Conservation (phyloP, 2,888 invertebrate genomes). For the Hypena proboscidalis region DNA sequence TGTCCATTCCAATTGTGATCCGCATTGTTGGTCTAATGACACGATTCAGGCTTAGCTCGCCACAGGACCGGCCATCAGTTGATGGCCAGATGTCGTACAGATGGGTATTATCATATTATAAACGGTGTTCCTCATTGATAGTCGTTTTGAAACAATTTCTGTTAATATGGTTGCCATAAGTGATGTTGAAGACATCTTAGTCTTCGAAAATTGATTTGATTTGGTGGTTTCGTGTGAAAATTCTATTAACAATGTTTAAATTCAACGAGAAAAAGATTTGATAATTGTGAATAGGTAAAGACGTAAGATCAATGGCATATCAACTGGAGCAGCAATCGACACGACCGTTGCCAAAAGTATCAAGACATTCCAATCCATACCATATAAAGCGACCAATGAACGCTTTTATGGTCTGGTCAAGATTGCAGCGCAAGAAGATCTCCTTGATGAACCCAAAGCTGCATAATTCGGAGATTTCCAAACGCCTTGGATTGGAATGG, state of each 20-base stretch:
- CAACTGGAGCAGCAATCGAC: conserved; percentile 54
- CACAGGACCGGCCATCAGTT: conserved; percentile 73
- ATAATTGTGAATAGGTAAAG: conserved; percentile 24
- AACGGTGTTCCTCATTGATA: conserved; percentile 10
- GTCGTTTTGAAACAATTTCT: conserved; percentile 11
- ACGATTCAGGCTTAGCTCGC: conserved; percentile 74
- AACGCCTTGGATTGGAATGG: conserved; percentile 94
- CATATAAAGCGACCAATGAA: conserved; percentile 99
- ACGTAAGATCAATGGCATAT: conserved; percentile 62
- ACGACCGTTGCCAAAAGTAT: conserved; percentile 62
- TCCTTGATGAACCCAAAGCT: conserved; percentile 93
- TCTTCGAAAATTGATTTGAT: neutral
- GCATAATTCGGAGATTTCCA: conserved; percentile 92
- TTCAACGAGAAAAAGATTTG: neutral
- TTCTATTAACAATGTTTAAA: neutral
- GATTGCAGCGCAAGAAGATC: conserved; percentile 94
- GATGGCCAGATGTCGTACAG: conserved; percentile 58
- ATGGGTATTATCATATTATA: conserved; percentile 42
- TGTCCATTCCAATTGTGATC: conserved; percentile 79
- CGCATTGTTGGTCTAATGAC: conserved; percentile 81
- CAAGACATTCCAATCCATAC: conserved; percentile 85
- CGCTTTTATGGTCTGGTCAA: conserved; percentile 99
- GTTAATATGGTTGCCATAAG: conserved; percentile 15
- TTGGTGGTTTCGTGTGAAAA: conserved; percentile 13
- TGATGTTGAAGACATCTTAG: neutral